Conservation (phyloP, 2,113 vertebrate species). For the Hirundichthys speculiger region DNA sequence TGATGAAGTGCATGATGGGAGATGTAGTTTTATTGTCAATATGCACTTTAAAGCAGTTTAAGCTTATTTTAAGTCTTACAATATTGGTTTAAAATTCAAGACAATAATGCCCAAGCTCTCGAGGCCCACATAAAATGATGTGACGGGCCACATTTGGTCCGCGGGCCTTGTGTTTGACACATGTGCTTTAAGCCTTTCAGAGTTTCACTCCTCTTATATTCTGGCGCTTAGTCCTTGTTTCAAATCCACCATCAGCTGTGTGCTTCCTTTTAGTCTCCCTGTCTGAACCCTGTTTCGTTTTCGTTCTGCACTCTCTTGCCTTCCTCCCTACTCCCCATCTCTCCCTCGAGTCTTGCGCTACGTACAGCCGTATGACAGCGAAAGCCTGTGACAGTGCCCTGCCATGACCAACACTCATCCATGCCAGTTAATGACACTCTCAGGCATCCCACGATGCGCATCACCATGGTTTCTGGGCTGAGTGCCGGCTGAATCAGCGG, state of each 20-base stretch:
- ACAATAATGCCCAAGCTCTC: too few relatives aligned
- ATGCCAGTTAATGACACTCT: slow-evolving; percentile 56
- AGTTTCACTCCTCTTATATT: slow-evolving; percentile 17
- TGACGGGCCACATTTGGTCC: too few relatives aligned
- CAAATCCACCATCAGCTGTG: slow-evolving; percentile 13
- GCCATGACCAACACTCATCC: slow-evolving; percentile 28
- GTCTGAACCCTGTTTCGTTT: not conserved
- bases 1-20: too few relatives aligned
- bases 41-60: too few relatives aligned
- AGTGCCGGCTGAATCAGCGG: slow-evolving; percentile 57
- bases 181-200: too few relatives aligned
- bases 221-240: slow-evolving; percentile 22
- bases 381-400: slow-evolving; percentile 29
- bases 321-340: not conserved
- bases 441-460: slow-evolving; percentile 31
- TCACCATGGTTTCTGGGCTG: slow-evolving; percentile 28
- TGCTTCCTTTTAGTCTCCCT: not conserved
- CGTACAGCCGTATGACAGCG: slow-evolving; percentile 11
- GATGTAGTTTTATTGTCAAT: too few relatives aligned
- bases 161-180: too few relatives aligned
- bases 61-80: too few relatives aligned
- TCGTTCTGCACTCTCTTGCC: not conserved
- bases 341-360: slow-evolving; percentile 1
- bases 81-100: too few relatives aligned
- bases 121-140: too few relatives aligned